Percentiles rank a stretch among this genome's conserved stretches.
Conservation (phyloP, 2,113 vertebrate genomes). For the Neotragus moschatus region DNA sequence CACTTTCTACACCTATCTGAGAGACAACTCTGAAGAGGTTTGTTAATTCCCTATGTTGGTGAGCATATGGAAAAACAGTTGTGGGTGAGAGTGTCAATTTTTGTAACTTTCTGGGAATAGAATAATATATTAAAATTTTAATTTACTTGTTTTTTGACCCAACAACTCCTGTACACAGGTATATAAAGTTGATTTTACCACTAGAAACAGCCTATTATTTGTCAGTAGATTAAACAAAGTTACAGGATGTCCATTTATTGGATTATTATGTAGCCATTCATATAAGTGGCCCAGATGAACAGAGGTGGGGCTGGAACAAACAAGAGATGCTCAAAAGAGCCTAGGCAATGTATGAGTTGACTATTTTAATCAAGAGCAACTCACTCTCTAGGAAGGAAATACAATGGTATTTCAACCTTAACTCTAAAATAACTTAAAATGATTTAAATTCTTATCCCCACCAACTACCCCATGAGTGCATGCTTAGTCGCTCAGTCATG, state of each 20-base stretch:
- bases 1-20: no score
- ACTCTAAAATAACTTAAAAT: not conserved
- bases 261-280: not conserved
- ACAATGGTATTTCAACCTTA: not conserved
- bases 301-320: not conserved
- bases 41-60: not conserved
- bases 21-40: not conserved
- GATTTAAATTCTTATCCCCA: not conserved
- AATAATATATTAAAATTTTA: not conserved
- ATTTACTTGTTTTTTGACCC: not conserved
- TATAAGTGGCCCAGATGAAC: not conserved
- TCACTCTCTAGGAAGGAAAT: not conserved
- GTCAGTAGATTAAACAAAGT: not conserved
- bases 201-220: not conserved
- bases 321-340: not conserved
- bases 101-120: not conserved
- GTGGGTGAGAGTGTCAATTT: no score
- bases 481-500: not conserved
- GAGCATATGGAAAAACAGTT: not conserved
- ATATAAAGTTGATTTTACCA: not conserved
- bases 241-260: not conserved
- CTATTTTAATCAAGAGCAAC: not conserved
- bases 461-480: not conserved
- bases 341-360: rapidly evolving
- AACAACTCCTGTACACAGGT: not conserved